These are phyloP conservation scores for Myoxocephalus aenaeus DNA, from an alignment of 2,797 vertebrate genomes.

Conservation along the genomic window DNA sequence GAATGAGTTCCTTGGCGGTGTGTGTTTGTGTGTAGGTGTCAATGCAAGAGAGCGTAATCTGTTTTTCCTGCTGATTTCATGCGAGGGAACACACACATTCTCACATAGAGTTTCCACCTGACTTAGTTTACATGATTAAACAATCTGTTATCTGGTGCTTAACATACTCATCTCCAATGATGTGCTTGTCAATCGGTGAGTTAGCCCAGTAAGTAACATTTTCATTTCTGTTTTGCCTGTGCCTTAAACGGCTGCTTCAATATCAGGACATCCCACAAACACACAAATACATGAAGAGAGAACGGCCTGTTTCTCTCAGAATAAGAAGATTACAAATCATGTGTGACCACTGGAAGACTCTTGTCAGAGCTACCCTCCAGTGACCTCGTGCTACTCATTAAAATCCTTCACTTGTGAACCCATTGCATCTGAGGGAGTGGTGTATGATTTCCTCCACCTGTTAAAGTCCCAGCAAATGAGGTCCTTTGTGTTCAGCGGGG, in stretches of 20 bases:
- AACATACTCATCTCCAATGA: slow-evolving; percentile 18
- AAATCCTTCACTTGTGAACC: slow-evolving; percentile 27
- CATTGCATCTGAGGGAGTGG: slow-evolving; percentile 9
- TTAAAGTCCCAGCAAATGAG: slow-evolving; percentile 22
- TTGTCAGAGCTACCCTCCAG: neutral
- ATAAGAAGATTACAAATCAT: neutral
- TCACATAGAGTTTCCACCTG: slow-evolving; percentile 29
- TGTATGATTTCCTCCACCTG: slow-evolving; percentile 22
- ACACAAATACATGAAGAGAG: neutral
- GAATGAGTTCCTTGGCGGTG: neutral
- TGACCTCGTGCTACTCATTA: slow-evolving; percentile 32
- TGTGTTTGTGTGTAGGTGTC: slow-evolving; percentile 16
- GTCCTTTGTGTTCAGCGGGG: slow-evolving; percentile 3
- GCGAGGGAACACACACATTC: neutral
- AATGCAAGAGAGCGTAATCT: neutral
- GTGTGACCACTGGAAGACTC: neutral
- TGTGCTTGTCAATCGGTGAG: slow-evolving; percentile 11
- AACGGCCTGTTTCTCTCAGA: neutral
- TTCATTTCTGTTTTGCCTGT: neutral
- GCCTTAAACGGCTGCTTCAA: neutral
- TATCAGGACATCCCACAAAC: neutral
- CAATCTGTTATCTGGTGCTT: slow-evolving; percentile 14
- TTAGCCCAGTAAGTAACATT: neutral
- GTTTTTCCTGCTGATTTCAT: slow-evolving; percentile 31
- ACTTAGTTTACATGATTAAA: slow-evolving; percentile 40